These are phyloP conservation scores for Perca schrenkii DNA, from an alignment of 2,113 vertebrate genomes.

Conservation along the genomic window DNA sequence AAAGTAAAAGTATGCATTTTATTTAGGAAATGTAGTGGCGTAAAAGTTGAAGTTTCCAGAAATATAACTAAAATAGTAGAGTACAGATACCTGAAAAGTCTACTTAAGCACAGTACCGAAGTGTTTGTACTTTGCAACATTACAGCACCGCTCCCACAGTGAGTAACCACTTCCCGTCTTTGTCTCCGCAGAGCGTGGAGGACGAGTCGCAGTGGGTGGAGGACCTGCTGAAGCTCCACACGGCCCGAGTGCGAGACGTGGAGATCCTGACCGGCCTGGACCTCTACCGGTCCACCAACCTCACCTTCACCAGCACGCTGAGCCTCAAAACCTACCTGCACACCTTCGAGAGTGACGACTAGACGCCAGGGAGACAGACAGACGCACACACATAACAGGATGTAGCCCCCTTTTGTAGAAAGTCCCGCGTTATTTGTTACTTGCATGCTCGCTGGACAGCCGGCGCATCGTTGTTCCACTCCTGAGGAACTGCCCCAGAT, in stretches of 20 bases:
- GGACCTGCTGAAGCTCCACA: constrained; percentile 93
- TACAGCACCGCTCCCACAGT: not conserved
- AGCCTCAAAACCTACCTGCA: constrained; percentile 95
- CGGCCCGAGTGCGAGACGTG: constrained; percentile 91
- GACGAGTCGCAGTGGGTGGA: constrained; percentile 93
- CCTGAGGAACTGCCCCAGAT: constrained; percentile 31
- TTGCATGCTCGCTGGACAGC: constrained; percentile 27
- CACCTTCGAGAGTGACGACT: constrained; percentile 95
- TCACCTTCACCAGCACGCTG: constrained; percentile 89
- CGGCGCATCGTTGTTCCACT: constrained; percentile 25
- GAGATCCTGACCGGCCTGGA: constrained; percentile 95
- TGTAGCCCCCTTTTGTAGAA: constrained; percentile 23
- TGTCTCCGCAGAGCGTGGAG: constrained; percentile 84
- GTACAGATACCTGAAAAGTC: too few species aligned
- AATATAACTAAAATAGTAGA: too few species aligned
- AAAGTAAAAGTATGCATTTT: too few species aligned
- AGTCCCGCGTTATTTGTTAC: constrained; percentile 24
- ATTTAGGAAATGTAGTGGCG: too few species aligned
- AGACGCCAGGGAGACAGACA: constrained; percentile 60
- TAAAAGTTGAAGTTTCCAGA: too few species aligned
- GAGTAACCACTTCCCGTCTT: not conserved
- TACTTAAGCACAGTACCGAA: too few species aligned
- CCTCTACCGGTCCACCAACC: constrained; percentile 90
- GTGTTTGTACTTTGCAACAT: too few species aligned
- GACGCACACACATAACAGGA: constrained; percentile 46